Base-by-base conservation (phyloP, 1,140 invertebrate species). In the Gryon sp. region DNA sequence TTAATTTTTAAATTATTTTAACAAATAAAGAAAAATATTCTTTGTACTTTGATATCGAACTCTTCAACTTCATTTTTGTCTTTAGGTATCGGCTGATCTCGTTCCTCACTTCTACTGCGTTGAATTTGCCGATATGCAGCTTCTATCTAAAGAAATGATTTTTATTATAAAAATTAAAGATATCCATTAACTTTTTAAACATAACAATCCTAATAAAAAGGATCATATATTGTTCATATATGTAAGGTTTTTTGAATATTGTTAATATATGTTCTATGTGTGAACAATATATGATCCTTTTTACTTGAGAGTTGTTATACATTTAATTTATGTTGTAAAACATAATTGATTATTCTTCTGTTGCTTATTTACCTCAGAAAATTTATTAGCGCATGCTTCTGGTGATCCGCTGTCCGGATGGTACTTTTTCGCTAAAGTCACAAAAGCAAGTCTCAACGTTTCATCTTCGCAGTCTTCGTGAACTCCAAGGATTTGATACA, bases 331-430 rank as follows among this genome's bases (percentile, higher is more conserved):
- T n/a, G n/a, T n/a, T n/a, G n/a, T n/a, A n/a, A n/a, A n/a, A n/a
- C n/a, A n/a, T n/a, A 46, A 8, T 18, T 19, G 32, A 12, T 8
- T 43, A 6, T 41, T 40, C 1, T 28, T 12, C 41, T 57, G 3
- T 57, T 20, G 26, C 7, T 30, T 36, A 28, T 22, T 15, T 85
- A 94, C 92, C 82, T 92, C 88, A 45, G 93, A 90, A 90, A 97
- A 97, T 86, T 93, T 94, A 4, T 90, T 87, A 19, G 90, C 89
- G 86, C 92, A 89, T 11, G 94, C 93, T 75, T 93, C 90, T 1
- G 90, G 83, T 1, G 89, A 90, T 1, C 92, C 91, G 48, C 93
- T 94, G 80, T 97, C 95, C 0, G 95, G 95, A 89, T 97, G 95
- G 84, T 92, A 95, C 66, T 90, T 90, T 84, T 96, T 96, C 0